A percentile compares a stretch with the other conserved stretches of the same genome.
Evolutionary conservation across 2,113 vertebrate species (phyloP).

Genomic region (Nesogale talazaci): DNA sequence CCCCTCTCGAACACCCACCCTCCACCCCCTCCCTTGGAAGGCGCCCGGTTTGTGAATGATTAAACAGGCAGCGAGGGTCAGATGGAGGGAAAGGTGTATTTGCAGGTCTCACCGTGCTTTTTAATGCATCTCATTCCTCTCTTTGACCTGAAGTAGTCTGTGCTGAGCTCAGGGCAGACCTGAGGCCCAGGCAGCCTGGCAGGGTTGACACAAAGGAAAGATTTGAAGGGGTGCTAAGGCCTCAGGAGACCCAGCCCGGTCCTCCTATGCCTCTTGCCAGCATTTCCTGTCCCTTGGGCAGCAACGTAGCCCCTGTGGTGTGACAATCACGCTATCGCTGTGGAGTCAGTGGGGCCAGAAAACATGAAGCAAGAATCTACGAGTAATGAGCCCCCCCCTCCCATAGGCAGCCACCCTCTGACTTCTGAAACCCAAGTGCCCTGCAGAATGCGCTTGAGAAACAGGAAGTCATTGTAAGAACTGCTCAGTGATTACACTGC

Average conservation of each 20-base stretch:
- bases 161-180: background rate
- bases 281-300: conserved; percentile 38
- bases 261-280: background rate
- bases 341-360: background rate
- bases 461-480: conserved; percentile 40
- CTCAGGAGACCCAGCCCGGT: background rate
- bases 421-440: background rate
- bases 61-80: background rate
- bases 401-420: background rate
- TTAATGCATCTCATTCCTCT: conserved; percentile 28
- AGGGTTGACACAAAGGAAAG: background rate
- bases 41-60: background rate
- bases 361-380: background rate
- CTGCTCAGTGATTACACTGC: background rate
- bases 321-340: conserved; percentile 1
- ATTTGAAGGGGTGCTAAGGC: too few relatives aligned
- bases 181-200: background rate
- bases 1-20: background rate
- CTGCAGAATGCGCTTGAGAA: background rate
- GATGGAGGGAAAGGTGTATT: background rate
- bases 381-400: background rate
- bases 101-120: background rate
- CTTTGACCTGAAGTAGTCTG: background rate
- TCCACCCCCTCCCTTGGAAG: background rate
- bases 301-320: conserved; percentile 9